phyloP scores from a whole-genome alignment of 2,888 invertebrate genomes.

The Eurytoma adleriae region DNA sequence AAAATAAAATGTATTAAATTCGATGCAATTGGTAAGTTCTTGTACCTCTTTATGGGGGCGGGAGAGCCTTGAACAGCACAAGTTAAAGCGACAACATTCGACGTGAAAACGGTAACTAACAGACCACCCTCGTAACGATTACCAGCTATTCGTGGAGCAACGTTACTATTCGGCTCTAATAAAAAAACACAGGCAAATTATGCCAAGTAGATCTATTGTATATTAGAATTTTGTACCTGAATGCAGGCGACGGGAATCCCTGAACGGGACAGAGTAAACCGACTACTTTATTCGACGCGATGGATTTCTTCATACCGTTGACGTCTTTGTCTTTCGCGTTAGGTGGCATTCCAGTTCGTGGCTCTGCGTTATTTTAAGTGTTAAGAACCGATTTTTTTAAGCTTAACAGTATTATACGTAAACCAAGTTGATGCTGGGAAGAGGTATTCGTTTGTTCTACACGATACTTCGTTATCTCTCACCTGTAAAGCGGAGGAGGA shows the following conservation, averaged over 20 bases:
- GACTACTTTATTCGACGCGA: constrained; percentile 64
- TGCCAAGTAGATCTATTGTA: constrained; percentile 17
- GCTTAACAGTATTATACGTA: too few relatives aligned
- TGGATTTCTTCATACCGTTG: constrained; percentile 67
- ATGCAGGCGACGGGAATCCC: constrained; percentile 77
- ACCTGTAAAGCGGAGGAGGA: constrained; percentile 82
- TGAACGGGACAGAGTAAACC: constrained; percentile 80
- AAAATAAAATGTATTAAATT: too few relatives aligned
- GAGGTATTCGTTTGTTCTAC: constrained; percentile 20
- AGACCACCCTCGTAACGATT: constrained; percentile 82
- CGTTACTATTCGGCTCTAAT: constrained; percentile 81
- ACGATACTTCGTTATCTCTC: constrained; percentile 63
- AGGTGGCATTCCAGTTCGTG: constrained; percentile 75
- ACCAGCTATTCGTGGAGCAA: constrained; percentile 80
- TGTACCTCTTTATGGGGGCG: constrained; percentile 82
- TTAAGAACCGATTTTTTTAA: too few relatives aligned
- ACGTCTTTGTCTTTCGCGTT: constrained; percentile 75
- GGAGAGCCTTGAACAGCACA: constrained; percentile 84
- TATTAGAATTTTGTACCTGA: constrained; percentile 74
- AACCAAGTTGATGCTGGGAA: constrained; percentile 48
- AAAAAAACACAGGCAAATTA: neutral
- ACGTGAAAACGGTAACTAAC: constrained; percentile 78
- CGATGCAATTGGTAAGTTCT: too few relatives aligned
- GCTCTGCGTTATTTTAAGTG: constrained; percentile 67
- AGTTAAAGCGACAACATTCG: constrained; percentile 79